Percentiles rank a stretch among this genome's conserved stretches.
These are phyloP conservation scores for Aromia moschata DNA, from an alignment of 2,888 invertebrate species.

Conservation along the genomic window DNA sequence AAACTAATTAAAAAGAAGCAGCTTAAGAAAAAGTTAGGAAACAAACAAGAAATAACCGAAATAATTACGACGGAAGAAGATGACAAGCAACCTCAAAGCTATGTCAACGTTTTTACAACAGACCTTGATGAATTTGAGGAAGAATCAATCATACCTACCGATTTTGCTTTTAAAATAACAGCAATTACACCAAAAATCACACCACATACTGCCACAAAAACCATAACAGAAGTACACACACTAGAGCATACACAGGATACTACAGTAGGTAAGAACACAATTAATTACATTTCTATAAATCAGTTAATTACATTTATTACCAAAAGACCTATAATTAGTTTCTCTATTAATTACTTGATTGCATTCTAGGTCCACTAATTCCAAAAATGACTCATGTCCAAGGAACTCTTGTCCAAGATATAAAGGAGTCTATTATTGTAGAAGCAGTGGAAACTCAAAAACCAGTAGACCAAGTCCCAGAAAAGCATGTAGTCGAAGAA, in stretches of 20 bases:
- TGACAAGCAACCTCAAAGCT: conserved; percentile 49
- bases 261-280: conserved; percentile 50
- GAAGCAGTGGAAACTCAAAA: conserved; percentile 52
- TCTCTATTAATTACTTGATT: conserved; percentile 8
- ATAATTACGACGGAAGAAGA: conserved; percentile 41
- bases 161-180: conserved; percentile 28
- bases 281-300: conserved; percentile 19
- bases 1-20: conserved; percentile 59
- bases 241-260: conserved; percentile 53
- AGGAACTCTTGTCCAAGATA: conserved; percentile 46
- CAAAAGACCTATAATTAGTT: neutral
- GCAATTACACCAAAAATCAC: conserved; percentile 47
- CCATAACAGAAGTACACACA: conserved; percentile 54
- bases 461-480: conserved; percentile 45
- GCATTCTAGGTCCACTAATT: conserved; percentile 47
- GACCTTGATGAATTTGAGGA: conserved; percentile 35
- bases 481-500: conserved; percentile 43
- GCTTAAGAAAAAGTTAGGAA: conserved; percentile 53
- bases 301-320: too few relatives aligned
- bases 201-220: conserved; percentile 51
- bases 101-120: conserved; percentile 53
- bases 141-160: conserved; percentile 22
- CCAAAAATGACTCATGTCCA: conserved; percentile 41
- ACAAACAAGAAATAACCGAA: conserved; percentile 49
- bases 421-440: conserved; percentile 50